phyloP scores from a whole-genome alignment of 2,888 invertebrate genomes.

The Nomada fabriciana region DNA sequence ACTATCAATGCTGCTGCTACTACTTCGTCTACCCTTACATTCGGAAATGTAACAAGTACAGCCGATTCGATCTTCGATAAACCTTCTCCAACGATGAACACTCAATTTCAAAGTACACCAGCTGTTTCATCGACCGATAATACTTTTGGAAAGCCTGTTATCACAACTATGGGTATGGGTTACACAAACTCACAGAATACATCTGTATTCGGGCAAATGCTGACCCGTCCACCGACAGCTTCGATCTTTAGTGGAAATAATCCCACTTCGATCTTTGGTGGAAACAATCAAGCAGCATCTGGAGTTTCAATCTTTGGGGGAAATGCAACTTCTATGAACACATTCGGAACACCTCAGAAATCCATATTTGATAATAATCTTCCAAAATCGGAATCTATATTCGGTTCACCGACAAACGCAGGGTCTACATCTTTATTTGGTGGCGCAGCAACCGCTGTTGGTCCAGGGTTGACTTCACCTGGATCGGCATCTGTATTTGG shows the following conservation, averaged over 20 bases:
- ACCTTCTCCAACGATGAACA: conserved; percentile 40
- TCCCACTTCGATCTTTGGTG: conserved; percentile 59
- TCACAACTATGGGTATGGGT: conserved; percentile 45
- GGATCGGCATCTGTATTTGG: conserved; percentile 61
- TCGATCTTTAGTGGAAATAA: conserved; percentile 62
- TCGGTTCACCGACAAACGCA: conserved; percentile 49
- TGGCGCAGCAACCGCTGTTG: conserved; percentile 29
- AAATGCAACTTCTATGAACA: conserved; percentile 33
- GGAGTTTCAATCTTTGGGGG: conserved; percentile 60
- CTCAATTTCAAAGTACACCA: conserved; percentile 60
- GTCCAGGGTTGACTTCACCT: conserved; percentile 33
- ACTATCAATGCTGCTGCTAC: conserved; percentile 3
- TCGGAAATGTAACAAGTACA: conserved; percentile 41
- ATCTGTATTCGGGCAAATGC: conserved; percentile 57
- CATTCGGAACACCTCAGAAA: conserved; percentile 46
- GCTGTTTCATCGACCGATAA: conserved; percentile 49
- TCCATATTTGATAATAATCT: conserved; percentile 59
- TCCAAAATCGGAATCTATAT: conserved; percentile 56
- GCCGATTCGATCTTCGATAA: conserved; percentile 54
- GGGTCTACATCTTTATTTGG: conserved; percentile 59
- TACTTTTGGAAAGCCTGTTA: conserved; percentile 57
- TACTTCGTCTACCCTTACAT: conserved; percentile 44
- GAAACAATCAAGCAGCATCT: conserved; percentile 43
- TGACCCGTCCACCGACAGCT: conserved; percentile 42
- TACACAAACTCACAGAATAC: conserved; percentile 43